Base-by-base conservation (phyloP, 2,113 vertebrate genomes). In the Propithecus coquereli region DNA sequence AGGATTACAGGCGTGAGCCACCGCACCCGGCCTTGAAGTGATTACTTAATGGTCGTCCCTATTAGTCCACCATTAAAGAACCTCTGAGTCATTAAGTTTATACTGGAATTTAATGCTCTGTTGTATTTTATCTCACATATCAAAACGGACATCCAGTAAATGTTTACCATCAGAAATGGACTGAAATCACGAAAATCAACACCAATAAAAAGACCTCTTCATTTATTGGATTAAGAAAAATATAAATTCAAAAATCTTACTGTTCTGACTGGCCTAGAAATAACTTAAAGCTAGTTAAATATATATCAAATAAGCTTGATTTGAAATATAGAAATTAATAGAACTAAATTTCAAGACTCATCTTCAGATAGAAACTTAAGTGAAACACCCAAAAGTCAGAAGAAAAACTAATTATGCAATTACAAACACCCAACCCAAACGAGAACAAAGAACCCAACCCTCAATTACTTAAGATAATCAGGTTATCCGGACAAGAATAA, bases 401-500 rank as follows among this genome's bases (percentile, higher is more conserved):
- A 88, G 25, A 87, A 91, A 94, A 85, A 45, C 12, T 71, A 90
- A 93, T 79, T 59, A 66, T 6, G 10, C 8, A 94, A 30, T 61
- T 92, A 54, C 5, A 70, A 90, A 86, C 9, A 40, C 3, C 22
- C 61, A 94, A 86, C 13, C 59, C 22, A 80, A 83, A 85, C 14
- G 30, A 57, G 9, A 80, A 57, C 11, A 45, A 87, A 73, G 71
- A 57, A 32, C 2, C 22, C 45, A 85, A 79, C 8, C 52, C 17
- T 84, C 50, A 63, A 47, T 47, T 57, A 68, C n/a, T 77, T 66
- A 87, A 73, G 80, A 71, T 65, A 76, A 96, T 30, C 43, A 45
- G 16, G 47, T 71, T 94, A 95, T 90, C 34, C n/a, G 22, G 79
- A 45, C 8, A 82, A 94, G 32, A 94, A 94, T 43, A 90, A 93